Percentiles rank a stretch among this genome's conserved stretches.
Conservation (phyloP, 2,113 vertebrate species). For the Anguilla rostrata region DNA sequence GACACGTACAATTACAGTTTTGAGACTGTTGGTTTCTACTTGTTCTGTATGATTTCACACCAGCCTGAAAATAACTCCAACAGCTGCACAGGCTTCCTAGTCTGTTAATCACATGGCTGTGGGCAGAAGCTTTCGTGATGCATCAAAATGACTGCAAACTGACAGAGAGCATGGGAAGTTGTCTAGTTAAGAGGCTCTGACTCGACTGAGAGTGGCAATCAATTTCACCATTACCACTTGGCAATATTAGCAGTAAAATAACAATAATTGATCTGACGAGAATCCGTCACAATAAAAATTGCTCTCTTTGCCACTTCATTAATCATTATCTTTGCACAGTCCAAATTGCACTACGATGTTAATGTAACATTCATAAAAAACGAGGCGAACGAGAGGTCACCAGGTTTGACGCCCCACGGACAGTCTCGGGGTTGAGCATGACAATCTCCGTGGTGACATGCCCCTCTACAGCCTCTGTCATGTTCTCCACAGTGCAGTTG, state of each 20-base stretch:
- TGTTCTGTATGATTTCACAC: slow-evolving; percentile 5
- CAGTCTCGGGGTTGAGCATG: slow-evolving; percentile 93
- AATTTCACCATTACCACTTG: neutral
- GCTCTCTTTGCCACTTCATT: neutral
- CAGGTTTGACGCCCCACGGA: slow-evolving; percentile 91
- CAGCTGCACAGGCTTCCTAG: neutral
- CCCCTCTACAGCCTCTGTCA: slow-evolving; percentile 91
- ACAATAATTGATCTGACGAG: neutral
- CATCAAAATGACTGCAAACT: neutral
- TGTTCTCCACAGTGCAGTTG: slow-evolving; percentile 93
- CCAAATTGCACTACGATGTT: neutral
- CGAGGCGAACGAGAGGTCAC: slow-evolving; percentile 54
- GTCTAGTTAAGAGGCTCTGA: neutral
- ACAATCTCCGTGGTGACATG: slow-evolving; percentile 96
- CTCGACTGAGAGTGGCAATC: neutral
- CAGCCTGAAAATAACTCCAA: neutral
- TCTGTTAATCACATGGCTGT: slow-evolving; percentile 6
- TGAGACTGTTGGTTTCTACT: slow-evolving; percentile 1
- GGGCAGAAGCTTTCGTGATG: neutral
- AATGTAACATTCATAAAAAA: neutral
- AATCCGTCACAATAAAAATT: neutral
- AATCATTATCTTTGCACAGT: neutral
- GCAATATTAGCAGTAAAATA: slow-evolving; percentile 5
- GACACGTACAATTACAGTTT: neutral
- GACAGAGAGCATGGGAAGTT: slow-evolving; percentile 2